These are phyloP conservation scores for Gibbula magus DNA, from an alignment of 2,888 invertebrate genomes.

Conservation along the genomic window DNA sequence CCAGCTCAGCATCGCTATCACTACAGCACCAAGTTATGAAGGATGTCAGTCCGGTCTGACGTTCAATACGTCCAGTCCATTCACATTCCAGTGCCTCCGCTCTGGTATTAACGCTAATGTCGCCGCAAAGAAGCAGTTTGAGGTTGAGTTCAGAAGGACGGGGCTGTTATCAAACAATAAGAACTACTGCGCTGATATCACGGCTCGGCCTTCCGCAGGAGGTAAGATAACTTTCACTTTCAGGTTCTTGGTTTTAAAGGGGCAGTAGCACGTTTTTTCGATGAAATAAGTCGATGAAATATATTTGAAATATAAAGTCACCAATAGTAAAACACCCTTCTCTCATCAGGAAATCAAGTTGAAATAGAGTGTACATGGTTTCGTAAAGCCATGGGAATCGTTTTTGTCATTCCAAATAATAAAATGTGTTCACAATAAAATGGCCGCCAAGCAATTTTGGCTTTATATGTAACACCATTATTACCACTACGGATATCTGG, in stretches of 20 bases:
- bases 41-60: background rate
- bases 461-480: no score
- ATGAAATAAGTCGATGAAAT: no score
- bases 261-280: no score
- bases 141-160: background rate
- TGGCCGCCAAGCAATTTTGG: no score
- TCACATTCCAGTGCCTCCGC: background rate
- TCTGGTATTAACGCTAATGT: background rate
- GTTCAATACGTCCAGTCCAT: background rate
- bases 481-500: no score
- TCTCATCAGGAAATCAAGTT: no score
- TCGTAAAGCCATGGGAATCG: no score
- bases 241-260: background rate
- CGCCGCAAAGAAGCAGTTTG: background rate
- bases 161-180: background rate
- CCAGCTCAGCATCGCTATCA: background rate
- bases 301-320: no score
- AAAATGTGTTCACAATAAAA: no score
- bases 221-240: background rate
- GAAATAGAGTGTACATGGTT: no score
- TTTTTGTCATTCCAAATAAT: no score
- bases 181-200: background rate
- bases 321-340: no score
- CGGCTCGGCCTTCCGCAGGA: background rate
- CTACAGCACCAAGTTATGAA: background rate